Percentiles rank a stretch among this genome's conserved stretches.
These are phyloP conservation scores for Pocillopora grandis DNA, from an alignment of 92 coral and sea anemone genomes.

Conservation along the genomic window DNA sequence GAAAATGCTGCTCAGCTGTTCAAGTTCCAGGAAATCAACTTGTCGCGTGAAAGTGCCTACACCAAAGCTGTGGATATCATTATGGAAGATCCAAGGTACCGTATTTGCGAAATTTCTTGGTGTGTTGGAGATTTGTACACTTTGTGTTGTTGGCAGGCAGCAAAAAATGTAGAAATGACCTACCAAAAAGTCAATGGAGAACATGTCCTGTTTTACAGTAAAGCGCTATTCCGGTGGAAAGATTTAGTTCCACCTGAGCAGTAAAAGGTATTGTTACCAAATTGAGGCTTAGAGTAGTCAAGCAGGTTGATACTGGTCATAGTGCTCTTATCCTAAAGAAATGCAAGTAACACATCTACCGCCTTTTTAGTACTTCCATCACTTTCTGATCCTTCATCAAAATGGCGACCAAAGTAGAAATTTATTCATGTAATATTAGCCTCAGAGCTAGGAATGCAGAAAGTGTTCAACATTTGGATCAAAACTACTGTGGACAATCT, in stretches of 20 bases:
- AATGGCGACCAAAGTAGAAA: too few species aligned
- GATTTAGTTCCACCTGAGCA: slow-evolving; percentile 14
- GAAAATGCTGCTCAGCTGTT: slow-evolving; percentile 8
- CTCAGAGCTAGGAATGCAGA: too few species aligned
- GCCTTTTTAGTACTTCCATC: too few species aligned
- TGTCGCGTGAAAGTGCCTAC: slow-evolving; percentile 27
- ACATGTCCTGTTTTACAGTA: slow-evolving; percentile 38
- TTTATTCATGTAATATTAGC: too few species aligned
- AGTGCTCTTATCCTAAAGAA: too few species aligned
- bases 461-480: too few species aligned
- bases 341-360: too few species aligned
- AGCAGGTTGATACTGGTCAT: too few species aligned
- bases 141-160: slow-evolving; percentile 39
- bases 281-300: not conserved
- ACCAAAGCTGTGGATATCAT: slow-evolving; percentile 19
- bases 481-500: too few species aligned
- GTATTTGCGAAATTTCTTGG: slow-evolving; percentile 37
- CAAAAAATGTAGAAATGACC: slow-evolving; percentile 25
- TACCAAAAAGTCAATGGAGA: slow-evolving; percentile 16
- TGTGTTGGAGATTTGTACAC: slow-evolving; percentile 14
- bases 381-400: too few species aligned
- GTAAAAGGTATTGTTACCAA: not conserved
- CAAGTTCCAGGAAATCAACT: not conserved
- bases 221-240: slow-evolving; percentile 28
- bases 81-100: slow-evolving; percentile 41